Conservation (phyloP, 2,888 invertebrate genomes). For the Eupithecia inturbata region DNA sequence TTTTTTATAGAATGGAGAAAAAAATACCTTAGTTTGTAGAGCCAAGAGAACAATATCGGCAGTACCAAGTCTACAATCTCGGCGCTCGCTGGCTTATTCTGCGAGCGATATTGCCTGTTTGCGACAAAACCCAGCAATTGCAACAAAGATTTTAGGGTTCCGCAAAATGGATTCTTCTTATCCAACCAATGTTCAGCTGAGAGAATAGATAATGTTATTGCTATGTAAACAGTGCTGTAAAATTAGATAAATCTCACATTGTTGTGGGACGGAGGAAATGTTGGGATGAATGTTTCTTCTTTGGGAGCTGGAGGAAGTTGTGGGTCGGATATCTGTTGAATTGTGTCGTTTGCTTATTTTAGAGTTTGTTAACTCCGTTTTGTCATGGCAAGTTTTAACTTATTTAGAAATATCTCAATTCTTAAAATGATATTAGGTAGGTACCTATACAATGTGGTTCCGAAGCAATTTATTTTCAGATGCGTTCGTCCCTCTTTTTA, state of each 20-base stretch:
- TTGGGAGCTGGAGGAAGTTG: slow-evolving; percentile 33
- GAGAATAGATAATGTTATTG: slow-evolving; percentile 61
- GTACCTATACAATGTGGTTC: neutral
- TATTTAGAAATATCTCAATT: slow-evolving; percentile 9
- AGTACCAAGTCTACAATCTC: slow-evolving; percentile 55
- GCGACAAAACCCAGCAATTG: slow-evolving; percentile 65
- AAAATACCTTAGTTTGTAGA: slow-evolving; percentile 46
- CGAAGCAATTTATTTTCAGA: neutral
- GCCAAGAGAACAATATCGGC: slow-evolving; percentile 56
- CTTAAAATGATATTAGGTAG: neutral
- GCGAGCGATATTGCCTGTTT: slow-evolving; percentile 65
- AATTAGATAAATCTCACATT: slow-evolving; percentile 59
- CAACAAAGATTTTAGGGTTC: slow-evolving; percentile 66
- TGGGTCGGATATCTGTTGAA: slow-evolving; percentile 35
- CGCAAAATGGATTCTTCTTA: slow-evolving; percentile 65
- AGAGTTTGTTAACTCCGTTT: slow-evolving; percentile 33
- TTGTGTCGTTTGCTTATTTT: slow-evolving; percentile 33
- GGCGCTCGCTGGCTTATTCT: slow-evolving; percentile 58
- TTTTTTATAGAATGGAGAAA: slow-evolving; percentile 44
- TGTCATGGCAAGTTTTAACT: slow-evolving; percentile 26
- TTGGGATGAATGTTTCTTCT: slow-evolving; percentile 41
- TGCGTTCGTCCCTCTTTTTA: neutral
- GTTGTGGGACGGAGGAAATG: slow-evolving; percentile 50
- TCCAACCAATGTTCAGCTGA: slow-evolving; percentile 58
- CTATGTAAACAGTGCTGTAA: slow-evolving; percentile 59